Conservation (phyloP, 2,797 vertebrate genomes). For the Falco novaeseelandiae region DNA sequence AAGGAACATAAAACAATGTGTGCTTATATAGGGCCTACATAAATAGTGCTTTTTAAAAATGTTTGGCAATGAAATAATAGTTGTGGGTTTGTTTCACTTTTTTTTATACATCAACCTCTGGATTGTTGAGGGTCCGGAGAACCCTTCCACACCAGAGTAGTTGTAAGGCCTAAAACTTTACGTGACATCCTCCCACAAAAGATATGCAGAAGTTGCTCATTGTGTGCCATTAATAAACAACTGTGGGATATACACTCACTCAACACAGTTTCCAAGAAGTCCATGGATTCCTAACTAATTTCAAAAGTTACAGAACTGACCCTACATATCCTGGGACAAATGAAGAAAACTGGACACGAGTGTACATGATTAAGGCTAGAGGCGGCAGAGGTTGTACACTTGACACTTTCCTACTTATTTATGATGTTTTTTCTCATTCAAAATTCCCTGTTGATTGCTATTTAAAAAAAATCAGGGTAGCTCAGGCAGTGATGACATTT, state of each 20-base stretch:
- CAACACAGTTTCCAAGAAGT: background rate
- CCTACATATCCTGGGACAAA: background rate
- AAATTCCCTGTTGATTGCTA: background rate
- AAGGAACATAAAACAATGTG: conserved; percentile 74
- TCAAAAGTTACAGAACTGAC: background rate
- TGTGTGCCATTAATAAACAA: background rate
- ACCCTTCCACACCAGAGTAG: background rate
- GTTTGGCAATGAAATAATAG: conserved; percentile 71
- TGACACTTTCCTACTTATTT: background rate
- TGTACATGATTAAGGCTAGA: background rate
- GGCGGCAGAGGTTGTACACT: background rate
- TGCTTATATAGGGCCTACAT: conserved; percentile 66
- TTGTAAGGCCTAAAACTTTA: background rate
- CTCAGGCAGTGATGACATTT: background rate
- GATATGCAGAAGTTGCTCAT: background rate
- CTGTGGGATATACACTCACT: background rate
- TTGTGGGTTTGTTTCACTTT: conserved; percentile 36
- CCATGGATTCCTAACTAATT: background rate
- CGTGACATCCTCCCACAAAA: background rate
- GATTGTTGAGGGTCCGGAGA: background rate
- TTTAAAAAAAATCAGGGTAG: background rate
- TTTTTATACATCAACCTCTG: conserved; percentile 39
- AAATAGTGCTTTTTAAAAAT: conserved; percentile 73
- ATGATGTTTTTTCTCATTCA: background rate
- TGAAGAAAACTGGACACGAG: background rate